Base-by-base conservation (phyloP, 2,797 vertebrate species). In the Oryzias dopingdopingensis region DNA sequence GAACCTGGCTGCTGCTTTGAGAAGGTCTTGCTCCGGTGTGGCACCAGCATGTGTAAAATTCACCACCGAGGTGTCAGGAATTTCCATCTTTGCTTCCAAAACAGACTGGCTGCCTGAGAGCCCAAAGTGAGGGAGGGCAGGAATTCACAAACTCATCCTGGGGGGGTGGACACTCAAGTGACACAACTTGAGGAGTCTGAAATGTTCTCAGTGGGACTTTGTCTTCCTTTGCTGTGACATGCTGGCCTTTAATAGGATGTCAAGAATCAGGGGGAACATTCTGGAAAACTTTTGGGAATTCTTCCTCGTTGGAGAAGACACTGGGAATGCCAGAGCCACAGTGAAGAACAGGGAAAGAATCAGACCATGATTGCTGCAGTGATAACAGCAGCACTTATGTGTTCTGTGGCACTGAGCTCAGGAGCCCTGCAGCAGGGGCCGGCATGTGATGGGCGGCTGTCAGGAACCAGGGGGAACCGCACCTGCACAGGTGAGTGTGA, bases 71-170 rank as follows among this genome's bases (percentile, higher is more conserved):
- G 91, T 91, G 93, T 95, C 90, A 94, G 95, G 93, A 94, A 96
- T 96, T 96, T 96, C 94, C 92, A 94, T 92, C 91, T 93, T 93
- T 94, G 90, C 91, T 94, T 94, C 90, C 83, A 94, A 93, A 93
- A 89, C 85, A 89, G 84, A 66, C 76, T 77, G 81, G 85, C 83
- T 86, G 77, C 67, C 72, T 41, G 58, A 81, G 75, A 82, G 76
- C 77, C 79, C 70, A 59, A 67, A 66, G 76, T 51, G 52, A 62
- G 77, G 80, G 74, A 58, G 50, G 71, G 58, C n/a, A 65, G 59
- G 58, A 77, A 67, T 69, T 62, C 65, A 62, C 60, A 72, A 61
- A 20, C 14, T 23, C 14, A 48, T 17, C 48, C 60, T 29, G 57
- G 40, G 10, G 20, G 32, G 41, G 65, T 24, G 14, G 57, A 60